A percentile compares a stretch with the other conserved stretches of the same genome.
Conservation (phyloP, 2,888 invertebrate species). For the Rapana venosa region DNA sequence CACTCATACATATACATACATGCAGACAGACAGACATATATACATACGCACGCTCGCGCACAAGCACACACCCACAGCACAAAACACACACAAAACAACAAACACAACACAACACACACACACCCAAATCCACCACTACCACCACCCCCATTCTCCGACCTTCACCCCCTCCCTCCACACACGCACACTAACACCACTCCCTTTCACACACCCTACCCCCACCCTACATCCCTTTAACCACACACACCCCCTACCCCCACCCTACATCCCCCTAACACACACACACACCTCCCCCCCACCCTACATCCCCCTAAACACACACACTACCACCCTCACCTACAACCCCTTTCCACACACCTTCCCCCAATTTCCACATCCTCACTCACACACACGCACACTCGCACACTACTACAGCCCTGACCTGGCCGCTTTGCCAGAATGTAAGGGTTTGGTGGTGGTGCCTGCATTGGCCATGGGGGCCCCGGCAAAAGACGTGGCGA, state of each 20-base stretch:
- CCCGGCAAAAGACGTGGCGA: slow-evolving; percentile 68
- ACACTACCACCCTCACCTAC: not conserved
- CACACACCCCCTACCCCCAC: not conserved
- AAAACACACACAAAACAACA: not conserved
- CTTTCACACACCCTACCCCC: too few species aligned
- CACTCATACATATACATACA: not conserved
- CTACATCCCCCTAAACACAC: not conserved
- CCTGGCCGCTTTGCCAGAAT: slow-evolving; percentile 65
- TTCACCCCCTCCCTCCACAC: too few species aligned
- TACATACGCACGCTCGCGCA: not conserved
- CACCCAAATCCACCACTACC: too few species aligned
- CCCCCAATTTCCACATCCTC: too few species aligned
- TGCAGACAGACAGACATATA: not conserved
- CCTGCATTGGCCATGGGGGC: slow-evolving; percentile 71
- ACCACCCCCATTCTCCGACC: too few species aligned
- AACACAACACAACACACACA: not conserved
- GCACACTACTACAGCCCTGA: not conserved
- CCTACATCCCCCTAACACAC: not conserved
- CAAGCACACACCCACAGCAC: not conserved
- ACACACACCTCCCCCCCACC: not conserved
- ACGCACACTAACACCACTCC: too few species aligned
- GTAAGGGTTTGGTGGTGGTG: slow-evolving; percentile 66
- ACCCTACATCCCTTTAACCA: not conserved
- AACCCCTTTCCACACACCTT: not conserved
- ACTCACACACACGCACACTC: not conserved